phyloP scores from a whole-genome alignment of 2,888 invertebrate species.

The Cabera pusaria region DNA sequence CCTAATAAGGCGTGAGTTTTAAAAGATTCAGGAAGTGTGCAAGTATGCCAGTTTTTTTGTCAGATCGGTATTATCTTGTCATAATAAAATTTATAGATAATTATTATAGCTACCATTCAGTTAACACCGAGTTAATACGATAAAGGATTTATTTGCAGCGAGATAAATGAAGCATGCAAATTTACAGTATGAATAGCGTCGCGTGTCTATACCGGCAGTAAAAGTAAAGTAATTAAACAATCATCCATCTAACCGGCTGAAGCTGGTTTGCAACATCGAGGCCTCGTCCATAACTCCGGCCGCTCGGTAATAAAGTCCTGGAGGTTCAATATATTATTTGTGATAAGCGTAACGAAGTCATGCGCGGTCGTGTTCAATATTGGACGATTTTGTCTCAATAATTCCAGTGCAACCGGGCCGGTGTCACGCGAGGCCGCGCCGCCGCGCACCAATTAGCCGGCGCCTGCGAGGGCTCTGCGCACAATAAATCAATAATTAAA shows the following conservation, averaged over 20 bases:
- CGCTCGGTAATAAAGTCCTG: constrained; percentile 21
- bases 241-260: constrained; percentile 28
- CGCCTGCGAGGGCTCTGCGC: constrained; percentile 56
- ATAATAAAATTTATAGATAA: too few species aligned
- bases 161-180: too few species aligned
- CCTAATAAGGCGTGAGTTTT: constrained; percentile 8
- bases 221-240: constrained; percentile 33
- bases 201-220: constrained; percentile 25
- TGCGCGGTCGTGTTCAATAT: constrained; percentile 64
- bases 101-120: too few species aligned
- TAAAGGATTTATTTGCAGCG: too few species aligned
- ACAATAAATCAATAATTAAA: constrained; percentile 83
- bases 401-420: constrained; percentile 52
- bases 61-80: too few species aligned
- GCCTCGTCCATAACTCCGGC: constrained; percentile 16
- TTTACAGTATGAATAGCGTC: constrained; percentile 10
- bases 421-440: constrained; percentile 75
- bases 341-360: constrained; percentile 66
- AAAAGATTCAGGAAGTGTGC: constrained; percentile 28
- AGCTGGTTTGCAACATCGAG: constrained; percentile 24
- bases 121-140: too few species aligned
- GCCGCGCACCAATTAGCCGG: constrained; percentile 71
- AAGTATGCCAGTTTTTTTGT: constrained; percentile 13
- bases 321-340: constrained; percentile 28
- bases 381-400: constrained; percentile 74